Evolutionary conservation across 2,113 vertebrate genomes (phyloP).

Genomic region (Silurus glanis): DNA sequence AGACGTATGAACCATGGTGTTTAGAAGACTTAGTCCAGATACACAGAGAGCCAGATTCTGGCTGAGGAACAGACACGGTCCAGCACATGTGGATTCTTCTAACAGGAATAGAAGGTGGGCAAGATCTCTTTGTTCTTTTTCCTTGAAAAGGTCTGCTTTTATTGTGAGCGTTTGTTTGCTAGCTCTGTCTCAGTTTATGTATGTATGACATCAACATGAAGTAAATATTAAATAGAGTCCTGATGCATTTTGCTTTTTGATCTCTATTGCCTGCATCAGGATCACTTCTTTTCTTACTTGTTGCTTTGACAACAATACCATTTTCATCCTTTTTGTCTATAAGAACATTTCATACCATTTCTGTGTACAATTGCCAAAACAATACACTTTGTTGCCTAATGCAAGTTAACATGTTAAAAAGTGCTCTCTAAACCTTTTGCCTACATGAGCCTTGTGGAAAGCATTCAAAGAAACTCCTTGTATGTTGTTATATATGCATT

Average conservation of each 20-base stretch:
- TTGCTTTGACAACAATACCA: neutral
- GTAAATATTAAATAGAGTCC: neutral
- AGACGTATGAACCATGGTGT: neutral
- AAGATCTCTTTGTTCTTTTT: neutral
- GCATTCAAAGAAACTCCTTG: neutral
- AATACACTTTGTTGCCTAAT: neutral
- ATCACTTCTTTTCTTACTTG: neutral
- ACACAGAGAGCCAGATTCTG: conserved; percentile 32
- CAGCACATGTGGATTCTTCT: conserved; percentile 37
- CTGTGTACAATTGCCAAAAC: neutral
- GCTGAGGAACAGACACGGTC: conserved; percentile 29
- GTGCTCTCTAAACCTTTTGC: neutral
- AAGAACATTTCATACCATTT: neutral
- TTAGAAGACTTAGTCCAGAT: conserved; percentile 25
- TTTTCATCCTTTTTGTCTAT: neutral
- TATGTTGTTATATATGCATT: neutral
- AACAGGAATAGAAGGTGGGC: conserved; percentile 23
- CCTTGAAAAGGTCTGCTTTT: neutral
- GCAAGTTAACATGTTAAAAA: neutral
- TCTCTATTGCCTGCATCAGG: neutral
- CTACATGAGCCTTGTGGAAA: neutral
- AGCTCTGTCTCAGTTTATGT: too few relatives aligned
- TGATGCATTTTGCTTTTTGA: neutral
- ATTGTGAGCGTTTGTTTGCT: neutral
- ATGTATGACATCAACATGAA: neutral